Percentiles rank a stretch among this genome's conserved stretches.
These are phyloP conservation scores for Cetoscarus ocellatus DNA, from an alignment of 2,797 vertebrate genomes.

Conservation along the genomic window DNA sequence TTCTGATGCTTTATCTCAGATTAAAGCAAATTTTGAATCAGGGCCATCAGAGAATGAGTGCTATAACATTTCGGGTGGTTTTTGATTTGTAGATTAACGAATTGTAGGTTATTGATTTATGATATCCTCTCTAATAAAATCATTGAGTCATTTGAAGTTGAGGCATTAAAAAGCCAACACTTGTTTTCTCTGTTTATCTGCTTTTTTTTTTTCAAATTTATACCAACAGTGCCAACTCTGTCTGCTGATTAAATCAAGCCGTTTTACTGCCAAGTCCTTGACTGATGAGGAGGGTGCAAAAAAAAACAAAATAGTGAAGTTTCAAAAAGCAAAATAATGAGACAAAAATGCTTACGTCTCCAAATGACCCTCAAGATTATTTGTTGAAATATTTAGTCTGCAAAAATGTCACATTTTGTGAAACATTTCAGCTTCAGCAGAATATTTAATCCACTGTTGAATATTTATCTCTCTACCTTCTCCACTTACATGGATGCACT, in stretches of 20 bases:
- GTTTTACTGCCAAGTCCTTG: not conserved
- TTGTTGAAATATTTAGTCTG: too few relatives aligned
- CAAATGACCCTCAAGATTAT: too few relatives aligned
- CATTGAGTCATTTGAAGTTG: not conserved
- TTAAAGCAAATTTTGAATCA: constrained; percentile 18
- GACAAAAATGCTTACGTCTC: not conserved
- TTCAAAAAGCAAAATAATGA: not conserved
- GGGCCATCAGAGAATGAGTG: not conserved
- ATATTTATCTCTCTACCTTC: too few relatives aligned
- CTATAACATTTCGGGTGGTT: not conserved
- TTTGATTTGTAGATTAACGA: not conserved
- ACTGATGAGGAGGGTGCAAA: not conserved
- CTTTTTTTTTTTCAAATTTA: not conserved
- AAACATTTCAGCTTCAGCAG: too few relatives aligned
- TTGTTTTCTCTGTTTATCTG: not conserved
- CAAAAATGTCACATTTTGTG: too few relatives aligned
- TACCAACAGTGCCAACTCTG: not conserved
- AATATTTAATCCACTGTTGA: too few relatives aligned
- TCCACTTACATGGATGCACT: too few relatives aligned
- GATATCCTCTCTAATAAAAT: not conserved
- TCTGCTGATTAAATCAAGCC: not conserved
- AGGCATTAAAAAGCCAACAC: not conserved
- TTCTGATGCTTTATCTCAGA: constrained; percentile 24
- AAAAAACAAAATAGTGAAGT: not conserved
- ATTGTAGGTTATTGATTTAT: not conserved